Evolutionary conservation across 2,113 vertebrate species (phyloP).

Genomic region (Phycodurus eques): DNA sequence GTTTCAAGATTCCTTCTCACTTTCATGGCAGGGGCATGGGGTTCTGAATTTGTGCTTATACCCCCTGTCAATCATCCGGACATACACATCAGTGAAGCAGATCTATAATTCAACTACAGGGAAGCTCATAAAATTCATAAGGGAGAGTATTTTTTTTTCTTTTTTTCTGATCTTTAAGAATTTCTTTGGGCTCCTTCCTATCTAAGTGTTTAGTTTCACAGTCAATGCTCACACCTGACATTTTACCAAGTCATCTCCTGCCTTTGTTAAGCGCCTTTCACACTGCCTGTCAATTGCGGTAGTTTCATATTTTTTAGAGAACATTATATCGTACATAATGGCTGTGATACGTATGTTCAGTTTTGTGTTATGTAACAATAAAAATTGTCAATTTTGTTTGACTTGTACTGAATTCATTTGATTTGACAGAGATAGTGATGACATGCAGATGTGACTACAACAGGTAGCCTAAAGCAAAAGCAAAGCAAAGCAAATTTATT

Average conservation of each 20-base stretch:
- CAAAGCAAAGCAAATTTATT: no score
- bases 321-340: no score
- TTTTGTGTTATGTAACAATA: no score
- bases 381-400: no score
- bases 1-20: constrained; percentile 63
- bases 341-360: no score
- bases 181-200: constrained; percentile 23
- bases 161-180: constrained; percentile 16
- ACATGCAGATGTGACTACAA: no score
- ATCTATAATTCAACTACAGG: constrained; percentile 74
- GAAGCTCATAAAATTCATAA: constrained; percentile 72
- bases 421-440: no score
- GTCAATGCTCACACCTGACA: constrained; percentile 37
- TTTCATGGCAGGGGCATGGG: constrained; percentile 62
- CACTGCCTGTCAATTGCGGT: not conserved
- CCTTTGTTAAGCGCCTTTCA: constrained; percentile 1
- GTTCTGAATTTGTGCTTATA: constrained; percentile 67
- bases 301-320: not conserved
- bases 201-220: constrained; percentile 57
- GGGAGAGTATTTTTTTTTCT: constrained; percentile 37
- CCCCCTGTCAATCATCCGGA: constrained; percentile 70
- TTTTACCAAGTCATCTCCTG: constrained; percentile 46
- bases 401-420: no score
- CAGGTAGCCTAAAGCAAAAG: no score
- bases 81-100: constrained; percentile 60